Evolutionary conservation across 2,113 vertebrate species (phyloP), one percentile per base, ranked within the genome.

Genomic region (Capreolus pygargus): DNA sequence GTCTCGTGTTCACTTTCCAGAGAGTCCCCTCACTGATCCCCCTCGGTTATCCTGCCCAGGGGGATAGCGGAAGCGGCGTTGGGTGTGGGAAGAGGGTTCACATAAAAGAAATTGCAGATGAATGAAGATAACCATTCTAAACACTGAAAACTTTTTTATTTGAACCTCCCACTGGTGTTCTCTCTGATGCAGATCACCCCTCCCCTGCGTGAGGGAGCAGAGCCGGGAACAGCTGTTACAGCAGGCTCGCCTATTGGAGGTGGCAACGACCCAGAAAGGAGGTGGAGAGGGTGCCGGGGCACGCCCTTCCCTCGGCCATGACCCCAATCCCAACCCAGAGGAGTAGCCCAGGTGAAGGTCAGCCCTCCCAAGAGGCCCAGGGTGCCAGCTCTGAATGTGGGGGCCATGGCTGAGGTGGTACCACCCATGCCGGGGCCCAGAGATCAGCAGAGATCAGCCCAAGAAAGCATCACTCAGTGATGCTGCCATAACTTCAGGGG

Each of bases 111-210:
- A 89, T 21, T 52, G 4, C 85, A 43, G 58, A 43, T 50, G 52
- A 90, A 36, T 81, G 57, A 96, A 96, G 79, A 67, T 89, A 89
- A 92, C 93, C 50, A 7, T 25, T 78, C 57, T 30, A 17, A 61
- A 36, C 43, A n/a, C 19, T 7, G 27, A 81, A 82, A 54, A 21
- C 5, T 1, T 30, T 86, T 93, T 97, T 92, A 96, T 95, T 97
- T 55, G 3, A 92, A 60, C 64, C 13, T 55, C n/a, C n/a, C n/a
- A 16, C 86, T n/a, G 74, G 60, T 0, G 2, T 30, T 39, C 50
- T 43, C 50, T 57, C 86, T 30, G 89, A 76, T 21, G 86, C 67
- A 12, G 43, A 45, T 54, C 86, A 21, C 16, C 67, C 14, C 1
- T 15, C 25, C 54, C 86, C n/a, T 33, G 15, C n/a, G 61, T 81